phyloP scores from a whole-genome alignment of 2,888 invertebrate genomes.

The Eupithecia inturbata region DNA sequence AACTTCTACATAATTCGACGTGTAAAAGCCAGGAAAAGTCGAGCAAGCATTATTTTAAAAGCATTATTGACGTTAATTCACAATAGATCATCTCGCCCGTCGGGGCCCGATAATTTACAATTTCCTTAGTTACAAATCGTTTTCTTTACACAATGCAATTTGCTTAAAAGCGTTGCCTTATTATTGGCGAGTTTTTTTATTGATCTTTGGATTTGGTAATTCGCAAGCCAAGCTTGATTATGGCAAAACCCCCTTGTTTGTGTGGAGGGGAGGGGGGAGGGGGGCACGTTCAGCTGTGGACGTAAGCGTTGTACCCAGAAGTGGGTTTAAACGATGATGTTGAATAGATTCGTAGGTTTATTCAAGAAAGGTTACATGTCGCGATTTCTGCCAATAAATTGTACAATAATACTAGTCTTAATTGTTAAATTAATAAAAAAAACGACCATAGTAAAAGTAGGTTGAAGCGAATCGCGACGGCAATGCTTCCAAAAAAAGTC shows the following conservation, averaged over 20 bases:
- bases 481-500: background rate
- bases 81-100: slow-evolving; percentile 65
- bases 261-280: no score
- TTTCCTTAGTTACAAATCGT: slow-evolving; percentile 70
- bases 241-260: background rate
- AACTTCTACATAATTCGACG: slow-evolving; percentile 1
- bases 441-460: no score
- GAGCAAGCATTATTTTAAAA: slow-evolving; percentile 9
- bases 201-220: background rate
- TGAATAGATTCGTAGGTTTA: no score
- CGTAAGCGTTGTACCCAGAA: no score
- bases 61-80: slow-evolving; percentile 64
- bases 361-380: no score
- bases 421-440: no score
- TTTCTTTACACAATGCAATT: slow-evolving; percentile 66
- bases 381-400: no score
- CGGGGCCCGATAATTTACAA: slow-evolving; percentile 54
- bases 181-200: slow-evolving; percentile 1
- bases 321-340: no score
- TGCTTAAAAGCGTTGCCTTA: slow-evolving; percentile 61
- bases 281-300: no score
- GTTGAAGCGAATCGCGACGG: no score
- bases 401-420: no score
- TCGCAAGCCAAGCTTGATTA: background rate
- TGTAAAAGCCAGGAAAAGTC: background rate